These are phyloP conservation scores for Nudaria mundana DNA, from an alignment of 2,888 invertebrate species.

Conservation along the genomic window DNA sequence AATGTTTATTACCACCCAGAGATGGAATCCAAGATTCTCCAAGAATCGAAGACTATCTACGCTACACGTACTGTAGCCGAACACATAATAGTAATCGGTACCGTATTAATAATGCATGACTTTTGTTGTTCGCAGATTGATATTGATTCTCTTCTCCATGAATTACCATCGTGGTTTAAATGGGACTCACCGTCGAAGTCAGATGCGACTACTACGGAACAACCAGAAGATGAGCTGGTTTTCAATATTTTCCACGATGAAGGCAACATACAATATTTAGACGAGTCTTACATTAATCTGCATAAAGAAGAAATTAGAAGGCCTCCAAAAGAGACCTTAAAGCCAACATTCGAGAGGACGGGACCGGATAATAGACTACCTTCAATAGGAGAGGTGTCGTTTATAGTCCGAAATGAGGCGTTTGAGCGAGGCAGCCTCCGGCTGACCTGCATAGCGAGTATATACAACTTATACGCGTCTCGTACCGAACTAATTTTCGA, in stretches of 20 bases:
- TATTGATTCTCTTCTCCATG: constrained; percentile 63
- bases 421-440: constrained; percentile 84
- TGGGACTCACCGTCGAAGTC: constrained; percentile 70
- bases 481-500: constrained; percentile 84
- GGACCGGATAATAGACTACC: constrained; percentile 68
- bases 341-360: constrained; percentile 60
- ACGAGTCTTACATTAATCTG: constrained; percentile 70
- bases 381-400: constrained; percentile 76
- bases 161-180: constrained; percentile 71
- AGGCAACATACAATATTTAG: constrained; percentile 69
- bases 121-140: constrained; percentile 57
- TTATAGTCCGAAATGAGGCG: constrained; percentile 83
- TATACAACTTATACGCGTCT: constrained; percentile 85
- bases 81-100: too few species aligned
- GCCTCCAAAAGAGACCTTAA: constrained; percentile 61
- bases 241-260: constrained; percentile 73
- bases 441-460: constrained; percentile 84
- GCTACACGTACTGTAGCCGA: too few species aligned
- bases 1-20: too few species aligned
- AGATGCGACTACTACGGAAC: constrained; percentile 68
- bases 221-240: constrained; percentile 62
- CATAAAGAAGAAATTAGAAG: constrained; percentile 74
- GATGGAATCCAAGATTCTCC: too few species aligned
- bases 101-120: too few species aligned
- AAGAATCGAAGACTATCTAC: too few species aligned